Conservation (phyloP, 2,797 vertebrate genomes). For the Orestias chungarensis region DNA sequence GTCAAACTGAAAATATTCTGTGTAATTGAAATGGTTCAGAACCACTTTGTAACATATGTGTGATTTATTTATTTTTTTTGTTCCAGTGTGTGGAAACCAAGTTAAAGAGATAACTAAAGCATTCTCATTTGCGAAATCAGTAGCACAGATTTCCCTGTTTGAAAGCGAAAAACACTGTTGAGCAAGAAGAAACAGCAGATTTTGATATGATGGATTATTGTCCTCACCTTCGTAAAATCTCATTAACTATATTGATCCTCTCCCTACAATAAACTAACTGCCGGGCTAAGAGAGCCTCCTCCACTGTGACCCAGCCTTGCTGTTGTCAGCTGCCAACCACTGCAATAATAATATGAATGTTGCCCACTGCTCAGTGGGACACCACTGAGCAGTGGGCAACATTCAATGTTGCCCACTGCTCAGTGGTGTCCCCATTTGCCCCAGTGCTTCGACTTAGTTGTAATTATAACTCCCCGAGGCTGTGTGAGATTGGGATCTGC, state of each 20-base stretch:
- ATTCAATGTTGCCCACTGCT: slow-evolving; percentile 39
- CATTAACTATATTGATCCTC: slow-evolving; percentile 56
- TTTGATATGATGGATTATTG: slow-evolving; percentile 24
- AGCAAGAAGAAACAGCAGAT: slow-evolving; percentile 15
- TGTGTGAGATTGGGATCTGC: slow-evolving; percentile 8
- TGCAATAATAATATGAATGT: slow-evolving; percentile 37
- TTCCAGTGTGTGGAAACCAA: neutral
- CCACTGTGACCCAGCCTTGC: slow-evolving; percentile 25
- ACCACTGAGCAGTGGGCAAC: no score
- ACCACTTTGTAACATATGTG: neutral
- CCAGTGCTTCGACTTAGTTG: slow-evolving; percentile 34
- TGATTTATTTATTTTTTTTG: neutral
- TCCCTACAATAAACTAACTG: slow-evolving; percentile 49
- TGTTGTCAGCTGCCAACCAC: slow-evolving; percentile 21
- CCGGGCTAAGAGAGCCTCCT: slow-evolving; percentile 34
- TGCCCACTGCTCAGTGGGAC: slow-evolving; percentile 25
- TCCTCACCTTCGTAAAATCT: slow-evolving; percentile 44
- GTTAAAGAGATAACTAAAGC: neutral
- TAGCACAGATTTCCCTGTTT: neutral
- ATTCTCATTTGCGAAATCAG: neutral
- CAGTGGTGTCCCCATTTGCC: slow-evolving; percentile 19
- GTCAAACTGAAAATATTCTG: neutral
- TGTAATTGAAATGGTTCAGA: neutral
- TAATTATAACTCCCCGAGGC: slow-evolving; percentile 27
- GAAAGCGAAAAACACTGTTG: slow-evolving; percentile 7